Conservation (phyloP, 1,140 invertebrate species). For the Caerostris extrusa region DNA sequence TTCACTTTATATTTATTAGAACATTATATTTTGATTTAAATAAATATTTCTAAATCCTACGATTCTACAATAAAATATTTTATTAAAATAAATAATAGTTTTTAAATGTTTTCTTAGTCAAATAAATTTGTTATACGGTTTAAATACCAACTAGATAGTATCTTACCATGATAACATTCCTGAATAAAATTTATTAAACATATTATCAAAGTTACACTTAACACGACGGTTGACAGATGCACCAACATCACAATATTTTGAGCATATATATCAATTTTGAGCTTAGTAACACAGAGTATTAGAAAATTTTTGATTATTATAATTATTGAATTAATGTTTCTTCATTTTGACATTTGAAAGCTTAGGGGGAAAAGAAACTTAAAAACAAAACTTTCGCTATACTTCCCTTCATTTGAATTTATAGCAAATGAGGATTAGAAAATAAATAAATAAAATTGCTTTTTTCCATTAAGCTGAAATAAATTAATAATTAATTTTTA, state of each 20-base stretch:
- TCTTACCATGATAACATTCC: constrained; percentile 55
- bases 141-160: background rate
- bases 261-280: constrained; percentile 39
- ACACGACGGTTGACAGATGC: constrained; percentile 21
- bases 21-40: no score
- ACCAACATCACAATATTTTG: constrained; percentile 55
- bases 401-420: background rate
- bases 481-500: no score
- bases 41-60: no score
- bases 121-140: background rate
- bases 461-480: no score
- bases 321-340: background rate
- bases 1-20: no score
- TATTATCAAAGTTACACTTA: constrained; percentile 47
- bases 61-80: no score
- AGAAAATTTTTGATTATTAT: background rate
- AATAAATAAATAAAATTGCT: background rate
- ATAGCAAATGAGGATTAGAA: background rate
- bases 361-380: background rate
- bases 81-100: background rate
- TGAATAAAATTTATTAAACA: constrained; percentile 30
- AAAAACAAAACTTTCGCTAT: background rate
- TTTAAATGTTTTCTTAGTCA: background rate
- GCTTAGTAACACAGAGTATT: background rate
- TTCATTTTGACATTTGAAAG: background rate